These are phyloP conservation scores for Sitta carolinensis DNA, from an alignment of 2,797 vertebrate genomes.

Conservation along the genomic window DNA sequence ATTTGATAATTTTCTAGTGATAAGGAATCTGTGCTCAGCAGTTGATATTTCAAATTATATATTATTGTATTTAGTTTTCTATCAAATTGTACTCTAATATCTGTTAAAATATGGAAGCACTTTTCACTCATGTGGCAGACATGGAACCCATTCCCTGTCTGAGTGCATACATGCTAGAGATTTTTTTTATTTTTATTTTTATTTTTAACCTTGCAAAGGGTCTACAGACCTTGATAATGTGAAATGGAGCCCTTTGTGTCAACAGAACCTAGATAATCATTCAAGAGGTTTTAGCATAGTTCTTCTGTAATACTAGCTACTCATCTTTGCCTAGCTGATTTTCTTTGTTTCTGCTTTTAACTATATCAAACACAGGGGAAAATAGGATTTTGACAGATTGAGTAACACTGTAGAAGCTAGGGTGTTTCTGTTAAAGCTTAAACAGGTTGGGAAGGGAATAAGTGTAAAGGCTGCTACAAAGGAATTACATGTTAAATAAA, in stretches of 20 bases:
- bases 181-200: background rate
- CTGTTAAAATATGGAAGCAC: background rate
- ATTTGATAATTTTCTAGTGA: background rate
- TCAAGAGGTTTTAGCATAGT: background rate
- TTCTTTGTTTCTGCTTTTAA: background rate
- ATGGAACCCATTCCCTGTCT: background rate
- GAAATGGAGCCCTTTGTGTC: background rate
- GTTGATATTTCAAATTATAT: background rate
- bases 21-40: background rate
- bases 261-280: background rate
- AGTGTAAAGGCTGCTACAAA: background rate
- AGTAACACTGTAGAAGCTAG: background rate
- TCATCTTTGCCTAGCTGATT: background rate
- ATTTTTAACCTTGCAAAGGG: background rate
- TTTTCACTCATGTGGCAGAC: background rate
- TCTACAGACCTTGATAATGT: background rate
- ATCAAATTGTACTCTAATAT: background rate
- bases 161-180: background rate
- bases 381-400: background rate
- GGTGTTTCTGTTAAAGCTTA: background rate
- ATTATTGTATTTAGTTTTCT: background rate
- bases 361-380: background rate
- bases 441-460: background rate
- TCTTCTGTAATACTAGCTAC: background rate
- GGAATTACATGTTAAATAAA: background rate